Evolutionary conservation across 1,140 invertebrate species (phyloP).

Genomic region (Diachasmimorpha longicaudata): DNA sequence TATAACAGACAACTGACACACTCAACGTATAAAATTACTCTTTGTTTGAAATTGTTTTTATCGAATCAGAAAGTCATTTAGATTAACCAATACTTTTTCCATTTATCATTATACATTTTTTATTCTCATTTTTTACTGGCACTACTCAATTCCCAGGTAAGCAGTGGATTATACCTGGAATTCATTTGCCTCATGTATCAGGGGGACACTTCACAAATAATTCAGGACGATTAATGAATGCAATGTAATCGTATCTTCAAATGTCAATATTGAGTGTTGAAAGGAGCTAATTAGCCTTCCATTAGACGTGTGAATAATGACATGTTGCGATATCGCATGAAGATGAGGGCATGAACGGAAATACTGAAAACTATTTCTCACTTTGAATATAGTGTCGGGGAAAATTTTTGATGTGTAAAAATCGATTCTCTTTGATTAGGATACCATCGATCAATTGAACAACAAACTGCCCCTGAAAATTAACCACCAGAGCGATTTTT

Average conservation of each 20-base stretch:
- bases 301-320: neutral
- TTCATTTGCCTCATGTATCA: neutral
- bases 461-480: too few species aligned
- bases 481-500: too few species aligned
- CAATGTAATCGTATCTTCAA: neutral
- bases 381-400: too few species aligned
- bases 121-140: neutral
- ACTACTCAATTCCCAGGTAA: neutral
- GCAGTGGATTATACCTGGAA: neutral
- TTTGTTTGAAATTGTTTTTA: neutral
- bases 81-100: neutral
- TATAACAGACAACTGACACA: neutral
- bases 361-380: too few species aligned
- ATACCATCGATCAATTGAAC: too few species aligned
- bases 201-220: neutral
- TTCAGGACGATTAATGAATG: neutral
- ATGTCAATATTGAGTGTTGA: neutral
- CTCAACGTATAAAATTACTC: too few species aligned
- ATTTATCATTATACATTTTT: neutral
- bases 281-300: neutral
- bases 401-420: too few species aligned
- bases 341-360: too few species aligned
- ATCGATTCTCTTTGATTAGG: too few species aligned
- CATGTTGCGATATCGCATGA: neutral
- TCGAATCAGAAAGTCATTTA: neutral